phyloP scores from a whole-genome alignment of 2,797 vertebrate genomes.

The Myiotriccus ornatus region DNA sequence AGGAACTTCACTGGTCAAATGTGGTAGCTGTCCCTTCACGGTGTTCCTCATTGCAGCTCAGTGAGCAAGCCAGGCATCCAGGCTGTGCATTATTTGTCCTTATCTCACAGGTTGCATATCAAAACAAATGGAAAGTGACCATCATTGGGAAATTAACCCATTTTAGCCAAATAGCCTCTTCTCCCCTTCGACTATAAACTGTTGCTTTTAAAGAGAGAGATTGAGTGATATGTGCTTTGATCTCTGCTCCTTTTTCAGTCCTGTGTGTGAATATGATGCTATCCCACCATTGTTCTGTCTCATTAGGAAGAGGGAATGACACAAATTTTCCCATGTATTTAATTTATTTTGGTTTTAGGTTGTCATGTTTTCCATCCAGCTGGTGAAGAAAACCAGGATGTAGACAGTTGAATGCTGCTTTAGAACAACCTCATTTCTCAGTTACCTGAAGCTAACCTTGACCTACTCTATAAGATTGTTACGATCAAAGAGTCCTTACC shows the following conservation, averaged over 20 bases:
- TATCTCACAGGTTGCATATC: neutral
- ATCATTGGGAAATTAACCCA: neutral
- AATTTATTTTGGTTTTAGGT: neutral
- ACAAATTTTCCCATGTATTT: slow-evolving; percentile 16
- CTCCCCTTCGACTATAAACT: neutral
- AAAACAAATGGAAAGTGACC: neutral
- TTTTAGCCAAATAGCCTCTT: neutral
- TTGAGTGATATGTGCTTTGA: neutral
- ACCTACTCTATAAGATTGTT: neutral
- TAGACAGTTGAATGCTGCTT: neutral
- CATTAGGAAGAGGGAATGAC: slow-evolving; percentile 4
- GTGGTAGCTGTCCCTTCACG: neutral
- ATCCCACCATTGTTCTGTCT: slow-evolving; percentile 1
- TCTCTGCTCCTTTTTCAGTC: neutral
- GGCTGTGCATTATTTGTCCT: neutral
- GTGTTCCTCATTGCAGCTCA: neutral
- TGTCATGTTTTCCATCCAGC: neutral
- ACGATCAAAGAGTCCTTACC: neutral
- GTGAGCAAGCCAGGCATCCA: neutral
- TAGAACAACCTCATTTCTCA: neutral
- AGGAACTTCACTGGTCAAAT: neutral
- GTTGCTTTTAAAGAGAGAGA: neutral
- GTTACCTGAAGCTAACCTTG: slow-evolving; percentile 13
- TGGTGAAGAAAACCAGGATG: neutral
- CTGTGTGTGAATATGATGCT: neutral